A percentile compares a stretch with the other conserved stretches of the same genome.
phyloP scores from a whole-genome alignment of 1,140 invertebrate species.

The Stegodyphus mimosarum region DNA sequence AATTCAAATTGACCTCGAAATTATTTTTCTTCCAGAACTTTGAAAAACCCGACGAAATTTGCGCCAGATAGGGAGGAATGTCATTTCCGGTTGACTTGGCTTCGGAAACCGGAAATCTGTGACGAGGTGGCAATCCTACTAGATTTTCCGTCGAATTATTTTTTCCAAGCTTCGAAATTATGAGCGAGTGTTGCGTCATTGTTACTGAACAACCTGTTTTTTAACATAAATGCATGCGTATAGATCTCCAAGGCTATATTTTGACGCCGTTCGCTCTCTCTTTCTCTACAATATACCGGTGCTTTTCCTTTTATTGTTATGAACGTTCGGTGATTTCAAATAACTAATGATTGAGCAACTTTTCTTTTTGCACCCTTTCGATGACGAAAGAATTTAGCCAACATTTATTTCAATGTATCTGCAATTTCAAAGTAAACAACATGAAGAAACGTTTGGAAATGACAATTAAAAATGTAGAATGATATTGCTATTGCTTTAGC shows the following conservation, averaged over 20 bases:
- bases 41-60: too few species aligned
- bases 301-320: too few species aligned
- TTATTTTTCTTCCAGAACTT: neutral
- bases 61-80: conserved; percentile 21
- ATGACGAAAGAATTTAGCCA: too few species aligned
- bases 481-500: too few species aligned
- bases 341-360: too few species aligned
- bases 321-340: too few species aligned
- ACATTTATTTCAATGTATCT: too few species aligned
- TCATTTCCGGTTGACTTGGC: conserved; percentile 58
- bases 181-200: conserved; percentile 45
- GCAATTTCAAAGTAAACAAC: too few species aligned
- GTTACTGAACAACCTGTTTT: conserved; percentile 16
- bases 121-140: conserved; percentile 5
- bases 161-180: conserved; percentile 22
- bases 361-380: too few species aligned
- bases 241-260: neutral
- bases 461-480: too few species aligned
- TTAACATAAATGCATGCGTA: neutral
- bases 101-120: conserved; percentile 45
- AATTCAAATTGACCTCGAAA: conserved; percentile 44
- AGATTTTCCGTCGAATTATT: conserved; percentile 23
- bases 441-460: too few species aligned
- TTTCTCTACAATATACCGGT: too few species aligned
- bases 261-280: neutral